These are phyloP conservation scores for Chelon auratus DNA, from an alignment of 2,797 vertebrate genomes.

Conservation along the genomic window DNA sequence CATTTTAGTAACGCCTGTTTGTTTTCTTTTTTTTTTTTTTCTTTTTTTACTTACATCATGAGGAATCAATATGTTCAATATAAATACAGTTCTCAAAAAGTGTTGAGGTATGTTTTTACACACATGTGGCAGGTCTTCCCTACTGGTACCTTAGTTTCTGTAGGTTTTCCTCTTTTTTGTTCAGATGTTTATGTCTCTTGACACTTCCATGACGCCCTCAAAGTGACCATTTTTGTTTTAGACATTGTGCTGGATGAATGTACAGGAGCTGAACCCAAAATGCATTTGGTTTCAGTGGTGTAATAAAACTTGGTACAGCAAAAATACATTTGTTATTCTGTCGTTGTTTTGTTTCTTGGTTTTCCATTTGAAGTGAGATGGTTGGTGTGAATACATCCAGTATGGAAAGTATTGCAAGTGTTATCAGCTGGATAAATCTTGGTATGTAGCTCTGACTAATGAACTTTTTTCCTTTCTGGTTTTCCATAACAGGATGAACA, in stretches of 20 bases:
- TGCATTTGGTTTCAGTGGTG: slow-evolving; percentile 38
- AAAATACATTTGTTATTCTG: slow-evolving; percentile 9
- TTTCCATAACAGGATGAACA: slow-evolving; percentile 1
- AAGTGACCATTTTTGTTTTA: slow-evolving; percentile 20
- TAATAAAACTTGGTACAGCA: slow-evolving; percentile 56
- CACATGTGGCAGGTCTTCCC: slow-evolving; percentile 4
- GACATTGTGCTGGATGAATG: slow-evolving; percentile 33
- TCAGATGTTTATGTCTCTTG: slow-evolving; percentile 26
- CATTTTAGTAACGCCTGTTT: neutral
- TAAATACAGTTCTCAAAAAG: neutral
- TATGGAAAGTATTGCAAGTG: too few relatives aligned
- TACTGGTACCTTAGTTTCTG: slow-evolving; percentile 15
- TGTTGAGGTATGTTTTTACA: slow-evolving; percentile 18
- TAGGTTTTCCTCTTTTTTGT: slow-evolving; percentile 6
- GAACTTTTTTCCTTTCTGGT: neutral
- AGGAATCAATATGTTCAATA: neutral
- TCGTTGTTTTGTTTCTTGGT: neutral
- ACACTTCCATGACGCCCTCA: slow-evolving; percentile 1
- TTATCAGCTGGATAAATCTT: neutral
- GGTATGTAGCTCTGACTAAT: neutral
- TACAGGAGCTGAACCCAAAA: slow-evolving; percentile 42
- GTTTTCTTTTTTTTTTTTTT: too few relatives aligned
- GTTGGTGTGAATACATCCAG: neutral
- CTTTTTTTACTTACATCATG: too few relatives aligned
- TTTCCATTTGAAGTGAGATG: neutral